Evolutionary conservation across 2,888 invertebrate genomes (phyloP).

Genomic region (Tetragonula carbonaria): DNA sequence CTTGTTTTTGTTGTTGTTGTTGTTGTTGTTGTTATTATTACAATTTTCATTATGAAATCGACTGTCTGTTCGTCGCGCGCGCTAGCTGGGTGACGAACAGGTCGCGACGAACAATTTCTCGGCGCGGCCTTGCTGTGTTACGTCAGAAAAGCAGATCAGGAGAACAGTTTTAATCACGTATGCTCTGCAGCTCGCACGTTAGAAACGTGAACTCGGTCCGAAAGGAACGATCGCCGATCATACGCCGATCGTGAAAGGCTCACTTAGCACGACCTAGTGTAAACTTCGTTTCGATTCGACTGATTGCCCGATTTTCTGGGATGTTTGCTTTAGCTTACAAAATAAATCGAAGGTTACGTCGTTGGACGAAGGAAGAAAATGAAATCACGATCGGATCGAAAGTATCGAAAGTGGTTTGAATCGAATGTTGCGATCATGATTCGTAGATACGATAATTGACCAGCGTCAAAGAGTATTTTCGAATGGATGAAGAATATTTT

Average conservation of each 20-base stretch:
- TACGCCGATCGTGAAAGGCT: conserved; percentile 68
- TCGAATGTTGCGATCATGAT: not conserved
- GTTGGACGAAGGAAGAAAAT: not conserved
- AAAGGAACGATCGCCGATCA: conserved; percentile 26
- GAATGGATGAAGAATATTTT: too few species aligned
- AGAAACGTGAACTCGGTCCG: conserved; percentile 49
- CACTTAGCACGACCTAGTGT: conserved; percentile 43
- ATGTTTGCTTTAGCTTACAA: not conserved
- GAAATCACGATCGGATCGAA: not conserved
- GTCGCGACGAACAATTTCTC: conserved; percentile 62
- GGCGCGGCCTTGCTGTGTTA: conserved; percentile 77
- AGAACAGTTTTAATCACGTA: conserved; percentile 36
- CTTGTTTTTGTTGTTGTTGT: too few species aligned
- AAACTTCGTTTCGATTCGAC: conserved; percentile 20
- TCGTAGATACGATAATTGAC: not conserved
- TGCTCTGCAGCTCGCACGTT: conserved; percentile 30
- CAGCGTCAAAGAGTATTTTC: not conserved
- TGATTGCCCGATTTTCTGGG: not conserved
- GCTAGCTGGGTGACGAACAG: conserved; percentile 42
- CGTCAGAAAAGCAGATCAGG: conserved; percentile 72
- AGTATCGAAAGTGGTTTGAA: not conserved
- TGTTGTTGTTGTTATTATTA: conserved; percentile 7
- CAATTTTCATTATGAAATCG: conserved; percentile 66
- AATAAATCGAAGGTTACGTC: not conserved
- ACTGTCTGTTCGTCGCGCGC: conserved; percentile 57